Conservation (phyloP, 2,113 vertebrate species). For the Lutjanus erythropterus region DNA sequence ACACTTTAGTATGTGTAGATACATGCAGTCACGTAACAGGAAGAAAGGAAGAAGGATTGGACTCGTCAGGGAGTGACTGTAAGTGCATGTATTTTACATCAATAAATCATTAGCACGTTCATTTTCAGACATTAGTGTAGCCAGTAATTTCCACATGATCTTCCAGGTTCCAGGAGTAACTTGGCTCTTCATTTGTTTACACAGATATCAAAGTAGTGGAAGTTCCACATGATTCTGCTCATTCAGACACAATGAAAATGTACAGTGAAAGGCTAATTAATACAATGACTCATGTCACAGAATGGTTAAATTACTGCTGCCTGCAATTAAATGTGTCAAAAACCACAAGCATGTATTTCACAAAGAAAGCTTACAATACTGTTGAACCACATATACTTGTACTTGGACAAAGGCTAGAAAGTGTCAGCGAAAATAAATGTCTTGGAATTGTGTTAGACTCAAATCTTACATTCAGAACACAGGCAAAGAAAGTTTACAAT, state of each 20-base stretch:
- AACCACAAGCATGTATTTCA: no score
- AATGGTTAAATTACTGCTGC: no score
- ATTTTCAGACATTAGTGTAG: constrained; percentile 6
- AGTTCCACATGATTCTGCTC: constrained; percentile 2
- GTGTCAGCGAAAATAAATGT: no score
- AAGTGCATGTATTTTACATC: not conserved
- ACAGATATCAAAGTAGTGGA: constrained; percentile 9
- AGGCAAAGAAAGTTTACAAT: no score
- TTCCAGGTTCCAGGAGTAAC: not conserved
- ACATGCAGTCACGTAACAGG: constrained; percentile 12
- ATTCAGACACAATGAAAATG: not conserved
- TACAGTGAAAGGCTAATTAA: not conserved
- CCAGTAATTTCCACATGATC: not conserved
- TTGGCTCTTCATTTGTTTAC: constrained; percentile 34
- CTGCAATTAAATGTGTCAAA: no score
- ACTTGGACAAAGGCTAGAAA: no score
- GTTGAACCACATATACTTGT: no score
- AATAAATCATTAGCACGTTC: constrained; percentile 35
- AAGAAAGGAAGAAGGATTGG: constrained; percentile 8
- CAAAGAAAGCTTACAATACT: no score
- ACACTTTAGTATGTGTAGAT: constrained; percentile 13
- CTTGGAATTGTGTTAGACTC: no score
- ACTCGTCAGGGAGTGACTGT: not conserved
- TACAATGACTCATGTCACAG: no score
- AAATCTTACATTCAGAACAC: no score